Base-by-base conservation (phyloP, 2,797 vertebrate species). In the Ctenochaetus hawaiiensis region DNA sequence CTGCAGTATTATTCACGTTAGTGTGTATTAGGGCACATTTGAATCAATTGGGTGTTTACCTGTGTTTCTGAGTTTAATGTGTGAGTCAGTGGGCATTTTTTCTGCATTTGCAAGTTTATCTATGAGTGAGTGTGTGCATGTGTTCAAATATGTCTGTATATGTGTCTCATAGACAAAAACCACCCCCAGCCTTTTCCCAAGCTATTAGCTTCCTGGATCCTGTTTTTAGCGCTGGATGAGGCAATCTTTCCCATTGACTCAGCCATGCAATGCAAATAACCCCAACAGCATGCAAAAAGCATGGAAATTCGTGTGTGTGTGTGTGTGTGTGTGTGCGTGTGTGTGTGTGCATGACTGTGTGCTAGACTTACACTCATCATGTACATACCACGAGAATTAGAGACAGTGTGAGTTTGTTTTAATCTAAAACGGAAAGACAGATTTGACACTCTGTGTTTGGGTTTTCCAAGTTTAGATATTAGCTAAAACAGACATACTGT, bases 241-340 rank as follows among this genome's bases (percentile, higher is more conserved):
- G 82, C 88, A 91, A 81, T 91, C 66, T 87, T 89, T 94, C 90
- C 93, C 89, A 91, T 88, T 94, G 91, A 92, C 88, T 92, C 86
- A 88, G 80, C 81, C 83, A 69, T 83, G 83, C 81, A 78, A 95
- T 94, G 93, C 92, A 94, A 94, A 95, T 93, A 87, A 75, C 67
- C 74, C 83, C 75, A 86, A 82, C 85, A 87, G 77, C 78, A 92
- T 92, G 89, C 90, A 93, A 92, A 93, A 39, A 78, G 69, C 75
- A 92, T 91, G 90, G 78, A 91, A 90, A 88, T 90, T 56, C n/a
- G 0, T 62, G 48, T 66, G 59, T 44, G 41, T 57, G 43, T 44
- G 67, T 90, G 60, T 67, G 34, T 60, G 41, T 67, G 57, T 63
- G 67, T 23, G 62, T 47, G 30, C 39, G 61, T 62, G 41, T 51